Evolutionary conservation across 2,797 vertebrate genomes (phyloP), one percentile per base, ranked within the genome.

Genomic region (Bovichtus diacanthus): DNA sequence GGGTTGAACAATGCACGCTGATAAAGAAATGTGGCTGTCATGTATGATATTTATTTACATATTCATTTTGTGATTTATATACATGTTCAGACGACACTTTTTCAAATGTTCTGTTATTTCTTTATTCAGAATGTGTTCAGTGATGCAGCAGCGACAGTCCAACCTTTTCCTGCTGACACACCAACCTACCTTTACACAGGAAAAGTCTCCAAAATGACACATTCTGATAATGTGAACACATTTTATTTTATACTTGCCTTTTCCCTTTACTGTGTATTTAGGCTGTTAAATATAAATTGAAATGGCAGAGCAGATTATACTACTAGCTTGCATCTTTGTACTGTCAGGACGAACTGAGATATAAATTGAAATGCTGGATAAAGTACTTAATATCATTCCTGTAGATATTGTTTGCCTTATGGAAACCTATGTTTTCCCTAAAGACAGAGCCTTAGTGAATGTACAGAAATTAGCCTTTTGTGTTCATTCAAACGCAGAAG

Each of bases 361-460:
- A 84, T 84, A 84, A 91, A 94, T 93, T 94, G 94, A 96, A 94
- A 95, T 94, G 96, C 96, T 96, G 96, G 96, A 96, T 85, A 93
- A 95, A 94, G 90, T 95, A 97, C 96, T 97, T 96, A 95, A 95
- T 94, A 95, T 94, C 96, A 97, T 98, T 97, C 96, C 96, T 96
- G 96, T 89, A 96, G 95, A 96, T 96, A 93, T 96, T 94, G 94
- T 97, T 97, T 97, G 96, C 96, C 96, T 97, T 97, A 97, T 95
- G 95, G 95, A 89, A 96, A 95, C 94, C 93, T 94, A 94, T 87
- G 93, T 80, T 89, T 93, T 92, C 94, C 96, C 93, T 95, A 94
- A 95, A 87, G 96, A 96, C 95, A 94, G 95, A 96, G 96, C 96
- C 96, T 97, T 97, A 96, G 96, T 96, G 96, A 97, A 97, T 97